phyloP scores from a whole-genome alignment of 2,797 vertebrate genomes.

The Lagorchestes hirsutus region DNA sequence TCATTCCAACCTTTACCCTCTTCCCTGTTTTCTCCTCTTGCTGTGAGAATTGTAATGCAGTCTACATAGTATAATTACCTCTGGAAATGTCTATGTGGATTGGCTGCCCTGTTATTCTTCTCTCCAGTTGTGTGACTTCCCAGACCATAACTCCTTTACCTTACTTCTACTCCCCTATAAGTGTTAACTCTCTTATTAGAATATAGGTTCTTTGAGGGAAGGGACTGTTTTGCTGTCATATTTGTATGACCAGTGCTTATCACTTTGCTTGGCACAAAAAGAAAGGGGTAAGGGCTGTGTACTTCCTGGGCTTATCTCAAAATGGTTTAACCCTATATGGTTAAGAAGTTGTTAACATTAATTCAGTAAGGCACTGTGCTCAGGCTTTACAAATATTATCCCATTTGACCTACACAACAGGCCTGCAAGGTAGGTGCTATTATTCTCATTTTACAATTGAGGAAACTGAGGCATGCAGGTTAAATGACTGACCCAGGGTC shows the following conservation, averaged over 20 bases:
- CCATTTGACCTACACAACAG: not conserved
- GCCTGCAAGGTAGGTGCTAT: not conserved
- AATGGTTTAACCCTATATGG: no score
- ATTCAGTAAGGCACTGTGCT: not conserved
- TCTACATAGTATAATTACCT: not conserved
- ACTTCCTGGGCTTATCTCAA: no score
- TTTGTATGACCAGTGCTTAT: not conserved
- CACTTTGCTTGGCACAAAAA: not conserved
- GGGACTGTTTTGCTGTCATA: not conserved
- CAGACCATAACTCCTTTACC: not conserved
- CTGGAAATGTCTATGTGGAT: not conserved
- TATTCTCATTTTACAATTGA: not conserved
- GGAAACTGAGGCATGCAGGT: not conserved
- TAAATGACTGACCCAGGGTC: not conserved
- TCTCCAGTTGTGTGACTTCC: not conserved
- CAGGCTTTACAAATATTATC: not conserved
- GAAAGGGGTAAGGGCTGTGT: not conserved
- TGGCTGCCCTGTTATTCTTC: not conserved
- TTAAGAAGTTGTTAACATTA: no score
- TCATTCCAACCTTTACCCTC: not conserved
- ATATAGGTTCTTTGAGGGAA: not conserved
- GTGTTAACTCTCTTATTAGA: not conserved
- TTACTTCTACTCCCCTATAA: not conserved
- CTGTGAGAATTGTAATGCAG: not conserved
- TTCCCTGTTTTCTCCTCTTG: not conserved